Evolutionary conservation across 2,797 vertebrate genomes (phyloP), one percentile per base, ranked within the genome.

Genomic region (Staurois parvus): DNA sequence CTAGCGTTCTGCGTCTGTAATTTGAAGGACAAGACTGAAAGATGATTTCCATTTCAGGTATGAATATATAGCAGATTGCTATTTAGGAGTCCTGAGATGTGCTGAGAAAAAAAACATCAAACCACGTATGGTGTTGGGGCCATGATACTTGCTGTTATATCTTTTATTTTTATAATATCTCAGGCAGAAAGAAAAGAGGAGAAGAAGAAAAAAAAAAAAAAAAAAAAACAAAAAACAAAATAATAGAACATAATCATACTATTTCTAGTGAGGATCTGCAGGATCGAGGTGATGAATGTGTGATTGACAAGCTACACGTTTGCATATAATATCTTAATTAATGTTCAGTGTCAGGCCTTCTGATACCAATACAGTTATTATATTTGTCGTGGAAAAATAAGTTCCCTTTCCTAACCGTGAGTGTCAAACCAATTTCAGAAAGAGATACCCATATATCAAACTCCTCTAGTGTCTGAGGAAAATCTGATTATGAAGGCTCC

Each of bases 391-490:
- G 90, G 89, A 37, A 74, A 93, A 74, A 83, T n/a, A 94, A 95
- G 94, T 92, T 89, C 91, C 89, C 92, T 90, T 93, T 88, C 90
- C 89, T 92, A 92, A 74, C 82, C 87, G 75, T 89, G 88, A n/a
- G n/a, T n/a, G n/a, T n/a, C 95, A 97, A 97, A 96, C 90, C 95
- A 91, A 94, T 95, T 96, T 95, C 89, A 90, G 91, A 92, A 92
- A 91, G 88, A 94, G 89, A 91, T 93, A 91, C 91, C 92, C 92
- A 91, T 94, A 93, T 89, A 95, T 94, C 91, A 95, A 92, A 89
- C 89, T 94, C 91, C 89, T 89, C 90, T 92, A 86, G 88, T 89
- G 89, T 91, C 90, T 92, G 91, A 93, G 93, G 93, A 84, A 93
- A 95, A 96, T 89, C 68, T 83, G 90, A 95, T 96, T 97, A 95